Evolutionary conservation across 1,140 invertebrate genomes (phyloP).

Genomic region (Drosophila repletoides): DNA sequence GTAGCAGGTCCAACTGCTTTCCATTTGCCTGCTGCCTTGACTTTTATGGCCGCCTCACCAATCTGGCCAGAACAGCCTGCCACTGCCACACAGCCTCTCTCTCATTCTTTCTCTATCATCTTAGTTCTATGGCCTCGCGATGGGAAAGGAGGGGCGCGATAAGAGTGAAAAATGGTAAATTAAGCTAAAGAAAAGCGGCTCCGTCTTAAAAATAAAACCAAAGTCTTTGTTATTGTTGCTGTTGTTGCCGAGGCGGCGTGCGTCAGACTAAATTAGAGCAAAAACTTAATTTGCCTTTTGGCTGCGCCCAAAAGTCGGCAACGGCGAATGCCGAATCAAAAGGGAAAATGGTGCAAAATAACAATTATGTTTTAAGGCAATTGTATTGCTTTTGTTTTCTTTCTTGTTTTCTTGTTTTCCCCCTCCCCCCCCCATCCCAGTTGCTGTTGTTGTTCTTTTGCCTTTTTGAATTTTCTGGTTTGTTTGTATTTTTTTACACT

Average conservation of each 20-base stretch:
- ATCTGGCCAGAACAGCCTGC: not conserved
- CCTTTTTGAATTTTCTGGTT: constrained; percentile 35
- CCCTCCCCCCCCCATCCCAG: not conserved
- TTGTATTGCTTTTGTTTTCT: constrained; percentile 72
- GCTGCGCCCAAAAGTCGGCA: constrained; percentile 64
- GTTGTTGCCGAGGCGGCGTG: constrained; percentile 28
- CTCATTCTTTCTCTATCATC: too few relatives aligned
- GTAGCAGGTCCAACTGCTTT: constrained; percentile 50
- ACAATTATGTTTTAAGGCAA: constrained; percentile 81
- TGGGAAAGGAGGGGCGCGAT: constrained; percentile 50
- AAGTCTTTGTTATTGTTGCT: constrained; percentile 56
- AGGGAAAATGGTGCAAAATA: constrained; percentile 72
- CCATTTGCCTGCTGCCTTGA: constrained; percentile 52
- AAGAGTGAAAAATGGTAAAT: constrained; percentile 81
- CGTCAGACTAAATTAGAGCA: constrained; percentile 80
- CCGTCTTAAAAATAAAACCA: constrained; percentile 55
- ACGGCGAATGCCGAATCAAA: constrained; percentile 57
- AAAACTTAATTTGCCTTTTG: constrained; percentile 78
- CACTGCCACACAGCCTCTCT: not conserved
- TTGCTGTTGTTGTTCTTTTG: constrained; percentile 37
- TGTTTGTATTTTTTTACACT: constrained; percentile 44
- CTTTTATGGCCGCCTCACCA: constrained; percentile 66
- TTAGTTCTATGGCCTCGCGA: too few relatives aligned
- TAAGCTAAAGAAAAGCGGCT: constrained; percentile 67
- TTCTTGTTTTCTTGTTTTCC: not conserved